Conservation (phyloP, 2,797 vertebrate genomes). For the Salmo trutta region DNA sequence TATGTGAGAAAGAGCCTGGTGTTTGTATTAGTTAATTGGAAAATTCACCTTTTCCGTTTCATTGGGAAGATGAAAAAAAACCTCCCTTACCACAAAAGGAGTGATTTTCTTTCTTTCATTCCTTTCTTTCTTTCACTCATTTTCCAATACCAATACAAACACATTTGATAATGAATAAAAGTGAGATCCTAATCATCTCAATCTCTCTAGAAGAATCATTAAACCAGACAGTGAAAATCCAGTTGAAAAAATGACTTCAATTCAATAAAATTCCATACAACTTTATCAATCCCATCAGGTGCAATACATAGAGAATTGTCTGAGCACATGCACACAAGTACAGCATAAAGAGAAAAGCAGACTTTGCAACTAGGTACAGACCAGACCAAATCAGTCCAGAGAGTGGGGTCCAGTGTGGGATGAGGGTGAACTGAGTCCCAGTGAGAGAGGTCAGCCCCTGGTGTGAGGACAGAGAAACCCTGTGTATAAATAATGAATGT, state of each 20-base stretch:
- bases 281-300: too few relatives aligned
- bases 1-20: not conserved
- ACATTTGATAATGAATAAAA: too few relatives aligned
- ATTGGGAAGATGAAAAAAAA: not conserved
- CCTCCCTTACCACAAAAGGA: not conserved
- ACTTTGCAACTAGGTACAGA: too few relatives aligned
- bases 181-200: too few relatives aligned
- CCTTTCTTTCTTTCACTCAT: too few relatives aligned
- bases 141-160: not conserved
- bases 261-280: not conserved
- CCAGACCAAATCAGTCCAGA: too few relatives aligned
- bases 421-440: constrained; percentile 22
- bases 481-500: constrained; percentile 67
- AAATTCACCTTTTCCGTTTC: not conserved
- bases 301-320: not conserved
- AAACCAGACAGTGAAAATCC: not conserved
- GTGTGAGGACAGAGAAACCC: constrained; percentile 38
- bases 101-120: too few relatives aligned
- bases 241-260: not conserved
- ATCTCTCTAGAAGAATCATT: not conserved
- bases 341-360: too few relatives aligned
- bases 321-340: not conserved
- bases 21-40: constrained; percentile 25
- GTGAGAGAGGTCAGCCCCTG: constrained; percentile 36
- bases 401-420: constrained; percentile 7